Percentiles rank a stretch among this genome's conserved stretches.
These are phyloP conservation scores for Caenorhabditis virilis DNA, from an alignment of 2,888 invertebrate species.

Conservation along the genomic window DNA sequence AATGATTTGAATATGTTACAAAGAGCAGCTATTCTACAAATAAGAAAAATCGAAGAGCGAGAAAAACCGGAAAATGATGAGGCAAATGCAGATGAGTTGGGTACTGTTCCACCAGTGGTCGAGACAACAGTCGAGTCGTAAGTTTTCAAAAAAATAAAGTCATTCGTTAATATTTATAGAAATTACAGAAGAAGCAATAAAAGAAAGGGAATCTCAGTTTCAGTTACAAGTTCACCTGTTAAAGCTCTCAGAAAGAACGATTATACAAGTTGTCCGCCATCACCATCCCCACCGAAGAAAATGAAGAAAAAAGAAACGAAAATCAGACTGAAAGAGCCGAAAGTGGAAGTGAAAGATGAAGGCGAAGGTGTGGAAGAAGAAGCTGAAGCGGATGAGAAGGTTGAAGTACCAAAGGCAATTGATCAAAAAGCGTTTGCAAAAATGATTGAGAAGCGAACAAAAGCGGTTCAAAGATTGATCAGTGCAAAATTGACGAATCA, in stretches of 20 bases:
- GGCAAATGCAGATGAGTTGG: not conserved
- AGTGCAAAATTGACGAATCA: slow-evolving; percentile 9
- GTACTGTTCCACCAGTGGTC: not conserved
- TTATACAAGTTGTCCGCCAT: not conserved
- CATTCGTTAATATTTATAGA: no score
- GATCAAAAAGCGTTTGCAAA: slow-evolving; percentile 15
- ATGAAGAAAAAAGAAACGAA: not conserved
- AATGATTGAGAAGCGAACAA: slow-evolving; percentile 25
- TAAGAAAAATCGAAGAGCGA: slow-evolving; percentile 9
- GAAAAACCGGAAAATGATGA: slow-evolving; percentile 2
- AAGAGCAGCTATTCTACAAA: slow-evolving; percentile 20
- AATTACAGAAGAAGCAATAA: no score
- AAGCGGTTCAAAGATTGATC: slow-evolving; percentile 14
- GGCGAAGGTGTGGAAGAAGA: not conserved
- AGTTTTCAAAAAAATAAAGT: no score
- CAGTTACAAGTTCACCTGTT: not conserved
- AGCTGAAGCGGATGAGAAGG: not conserved
- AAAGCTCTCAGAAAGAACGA: not conserved
- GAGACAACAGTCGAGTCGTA: not conserved
- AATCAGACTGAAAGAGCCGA: not conserved
- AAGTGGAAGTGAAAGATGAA: slow-evolving; percentile 6
- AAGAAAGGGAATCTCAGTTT: not conserved
- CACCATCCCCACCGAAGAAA: not conserved
- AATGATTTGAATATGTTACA: slow-evolving; percentile 32
- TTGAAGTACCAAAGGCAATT: not conserved